phyloP scores from a whole-genome alignment of 2,113 vertebrate genomes.

The Mirza zaza region DNA sequence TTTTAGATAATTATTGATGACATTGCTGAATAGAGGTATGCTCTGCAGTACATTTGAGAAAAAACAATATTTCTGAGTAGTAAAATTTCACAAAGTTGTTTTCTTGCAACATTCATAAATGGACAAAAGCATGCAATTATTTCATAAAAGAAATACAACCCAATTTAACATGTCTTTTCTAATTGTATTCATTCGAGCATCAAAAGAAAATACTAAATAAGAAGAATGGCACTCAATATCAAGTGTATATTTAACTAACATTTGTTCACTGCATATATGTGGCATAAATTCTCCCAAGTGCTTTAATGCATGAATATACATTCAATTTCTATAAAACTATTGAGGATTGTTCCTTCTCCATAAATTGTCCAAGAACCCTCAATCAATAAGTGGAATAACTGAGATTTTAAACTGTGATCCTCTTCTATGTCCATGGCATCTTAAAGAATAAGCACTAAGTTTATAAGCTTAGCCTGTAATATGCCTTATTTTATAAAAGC shows the following conservation, averaged over 20 bases:
- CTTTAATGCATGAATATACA: neutral
- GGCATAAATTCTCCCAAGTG: neutral
- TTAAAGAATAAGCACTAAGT: neutral
- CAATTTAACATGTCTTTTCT: neutral
- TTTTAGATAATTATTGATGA: slow-evolving; percentile 17
- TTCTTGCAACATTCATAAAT: neutral
- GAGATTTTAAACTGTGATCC: neutral
- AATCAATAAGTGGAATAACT: neutral
- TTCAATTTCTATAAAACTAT: neutral
- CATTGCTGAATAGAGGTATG: slow-evolving; percentile 32
- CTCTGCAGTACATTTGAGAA: neutral
- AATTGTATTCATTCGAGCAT: neutral
- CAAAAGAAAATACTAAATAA: neutral
- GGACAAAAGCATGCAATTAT: neutral
- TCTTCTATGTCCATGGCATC: neutral
- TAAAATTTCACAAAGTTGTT: neutral
- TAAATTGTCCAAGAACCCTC: neutral
- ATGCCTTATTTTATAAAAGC: neutral
- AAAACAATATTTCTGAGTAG: slow-evolving; percentile 50
- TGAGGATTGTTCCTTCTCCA: neutral
- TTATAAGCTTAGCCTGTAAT: neutral
- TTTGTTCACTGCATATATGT: neutral
- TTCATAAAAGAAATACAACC: neutral
- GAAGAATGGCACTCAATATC: neutral
- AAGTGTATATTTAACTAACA: neutral